A percentile compares a stretch with the other conserved stretches of the same genome.
Conservation (phyloP, 2,888 invertebrate species). For the Drosophila vallismaia region DNA sequence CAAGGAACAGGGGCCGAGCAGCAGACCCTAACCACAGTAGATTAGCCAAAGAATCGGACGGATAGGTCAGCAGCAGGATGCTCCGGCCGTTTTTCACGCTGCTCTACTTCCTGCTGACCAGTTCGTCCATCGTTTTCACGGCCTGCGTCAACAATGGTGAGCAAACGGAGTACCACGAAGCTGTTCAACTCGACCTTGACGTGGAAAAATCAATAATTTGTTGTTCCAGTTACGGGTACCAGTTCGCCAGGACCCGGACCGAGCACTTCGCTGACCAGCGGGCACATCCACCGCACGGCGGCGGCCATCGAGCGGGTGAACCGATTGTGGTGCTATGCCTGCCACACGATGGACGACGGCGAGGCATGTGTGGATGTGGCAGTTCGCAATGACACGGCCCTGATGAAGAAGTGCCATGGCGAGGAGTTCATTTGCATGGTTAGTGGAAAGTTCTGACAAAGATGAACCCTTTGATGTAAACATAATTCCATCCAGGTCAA, state of each 20-base stretch:
- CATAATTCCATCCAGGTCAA: constrained; percentile 86
- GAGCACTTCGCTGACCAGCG: constrained; percentile 84
- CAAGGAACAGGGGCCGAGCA: constrained; percentile 38
- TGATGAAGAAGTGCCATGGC: constrained; percentile 89
- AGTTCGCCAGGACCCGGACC: constrained; percentile 74
- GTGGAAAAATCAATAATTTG: constrained; percentile 39
- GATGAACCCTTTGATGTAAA: background rate
- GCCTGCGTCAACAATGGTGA: constrained; percentile 66
- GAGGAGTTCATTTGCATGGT: constrained; percentile 92
- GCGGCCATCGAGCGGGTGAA: constrained; percentile 90
- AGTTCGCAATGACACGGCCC: constrained; percentile 85
- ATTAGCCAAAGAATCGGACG: constrained; percentile 33
- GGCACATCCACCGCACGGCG: constrained; percentile 89
- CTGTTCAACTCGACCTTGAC: constrained; percentile 39
- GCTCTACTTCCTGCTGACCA: constrained; percentile 61
- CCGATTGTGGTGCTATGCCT: constrained; percentile 92
- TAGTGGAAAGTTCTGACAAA: constrained; percentile 47
- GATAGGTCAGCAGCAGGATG: constrained; percentile 48
- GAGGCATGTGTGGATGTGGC: constrained; percentile 87
- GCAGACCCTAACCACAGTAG: constrained; percentile 16
- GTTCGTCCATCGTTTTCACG: constrained; percentile 66
- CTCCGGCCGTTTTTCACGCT: constrained; percentile 54
- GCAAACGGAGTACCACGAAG: constrained; percentile 7
- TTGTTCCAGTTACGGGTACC: constrained; percentile 59
- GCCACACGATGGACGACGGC: constrained; percentile 90